phyloP scores from a whole-genome alignment of 2,797 vertebrate genomes.

The Chloroceryle inda region DNA sequence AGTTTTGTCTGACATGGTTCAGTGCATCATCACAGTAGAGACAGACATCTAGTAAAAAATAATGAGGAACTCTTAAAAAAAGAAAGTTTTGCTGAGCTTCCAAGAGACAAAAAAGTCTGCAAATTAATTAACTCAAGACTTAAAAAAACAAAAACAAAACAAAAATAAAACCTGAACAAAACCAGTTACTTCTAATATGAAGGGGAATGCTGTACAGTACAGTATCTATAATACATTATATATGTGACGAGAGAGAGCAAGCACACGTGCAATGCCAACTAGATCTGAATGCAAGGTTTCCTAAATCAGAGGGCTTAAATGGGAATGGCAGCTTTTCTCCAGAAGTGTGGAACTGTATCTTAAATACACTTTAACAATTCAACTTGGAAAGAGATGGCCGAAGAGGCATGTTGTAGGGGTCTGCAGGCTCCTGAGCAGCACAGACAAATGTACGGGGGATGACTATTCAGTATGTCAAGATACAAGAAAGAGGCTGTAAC shows the following conservation, averaged over 20 bases:
- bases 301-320: neutral
- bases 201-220: neutral
- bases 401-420: neutral
- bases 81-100: neutral
- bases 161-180: neutral
- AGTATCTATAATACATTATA: neutral
- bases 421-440: neutral
- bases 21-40: constrained; percentile 41
- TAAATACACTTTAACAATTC: neutral
- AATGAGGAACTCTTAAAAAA: neutral
- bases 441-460: neutral
- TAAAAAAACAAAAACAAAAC: neutral
- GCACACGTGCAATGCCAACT: rapidly evolving
- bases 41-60: constrained; percentile 16
- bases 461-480: constrained; percentile 33
- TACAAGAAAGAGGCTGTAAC: constrained; percentile 27
- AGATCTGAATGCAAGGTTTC: neutral
- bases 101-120: constrained; percentile 7
- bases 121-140: constrained; percentile 43
- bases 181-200: neutral
- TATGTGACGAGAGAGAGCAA: neutral
- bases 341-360: neutral
- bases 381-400: neutral
- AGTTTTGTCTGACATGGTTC: neutral
- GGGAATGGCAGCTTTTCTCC: neutral